These are phyloP conservation scores for Agelastica alni DNA, from an alignment of 2,888 invertebrate species.

Conservation along the genomic window DNA sequence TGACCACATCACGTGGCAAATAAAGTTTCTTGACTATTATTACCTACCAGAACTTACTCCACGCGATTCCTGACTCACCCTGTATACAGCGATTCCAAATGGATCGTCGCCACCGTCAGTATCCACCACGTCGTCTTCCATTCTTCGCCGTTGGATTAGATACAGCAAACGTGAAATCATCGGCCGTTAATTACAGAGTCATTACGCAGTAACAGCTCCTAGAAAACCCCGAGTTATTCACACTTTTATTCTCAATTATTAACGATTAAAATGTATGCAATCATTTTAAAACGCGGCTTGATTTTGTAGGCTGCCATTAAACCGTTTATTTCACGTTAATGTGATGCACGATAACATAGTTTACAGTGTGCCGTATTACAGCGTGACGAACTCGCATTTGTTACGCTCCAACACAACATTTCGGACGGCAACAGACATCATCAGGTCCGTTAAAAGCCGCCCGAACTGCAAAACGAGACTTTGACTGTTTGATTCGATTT, in stretches of 20 bases:
- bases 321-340: neutral
- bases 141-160: conserved; percentile 1
- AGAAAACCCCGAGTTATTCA: conserved; percentile 1
- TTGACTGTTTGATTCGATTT: too few species aligned
- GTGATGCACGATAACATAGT: neutral
- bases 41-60: too few species aligned
- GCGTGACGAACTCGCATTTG: too few species aligned
- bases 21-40: too few species aligned
- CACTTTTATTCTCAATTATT: neutral
- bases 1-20: too few species aligned
- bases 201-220: conserved; percentile 1
- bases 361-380: conserved; percentile 6
- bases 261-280: neutral
- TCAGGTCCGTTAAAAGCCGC: neutral
- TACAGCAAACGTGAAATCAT: neutral
- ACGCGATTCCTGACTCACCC: too few species aligned
- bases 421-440: conserved; percentile 1
- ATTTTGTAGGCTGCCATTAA: neutral
- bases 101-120: too few species aligned
- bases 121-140: neutral
- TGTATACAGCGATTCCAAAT: neutral
- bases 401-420: too few species aligned
- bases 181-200: neutral
- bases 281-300: neutral
- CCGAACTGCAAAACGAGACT: too few species aligned